phyloP scores from a whole-genome alignment of 2,797 vertebrate species.

The Epinephelus coioides region DNA sequence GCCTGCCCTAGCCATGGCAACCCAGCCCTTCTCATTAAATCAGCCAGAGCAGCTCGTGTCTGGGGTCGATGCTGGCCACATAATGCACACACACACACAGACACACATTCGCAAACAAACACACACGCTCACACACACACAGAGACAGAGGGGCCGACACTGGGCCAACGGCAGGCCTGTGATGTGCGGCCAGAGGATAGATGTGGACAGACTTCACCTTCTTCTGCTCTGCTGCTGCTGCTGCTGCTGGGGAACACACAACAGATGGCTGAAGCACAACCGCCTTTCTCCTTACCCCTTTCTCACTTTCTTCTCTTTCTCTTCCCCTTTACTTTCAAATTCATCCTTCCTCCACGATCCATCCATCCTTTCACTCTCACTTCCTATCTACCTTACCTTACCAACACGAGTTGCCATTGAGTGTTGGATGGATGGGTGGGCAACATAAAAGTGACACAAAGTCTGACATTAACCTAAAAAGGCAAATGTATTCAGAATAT shows the following conservation, averaged over 20 bases:
- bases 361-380: background rate
- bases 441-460: background rate
- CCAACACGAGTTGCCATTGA: background rate
- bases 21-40: slow-evolving; percentile 84
- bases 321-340: slow-evolving; percentile 14
- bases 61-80: slow-evolving; percentile 67
- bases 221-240: slow-evolving; percentile 85
- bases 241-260: slow-evolving; percentile 87
- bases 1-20: slow-evolving; percentile 65
- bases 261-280: slow-evolving; percentile 90
- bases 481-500: background rate
- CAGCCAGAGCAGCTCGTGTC: slow-evolving; percentile 76
- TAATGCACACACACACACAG: slow-evolving; percentile 45
- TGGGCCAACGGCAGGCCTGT: slow-evolving; percentile 80
- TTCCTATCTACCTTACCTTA: slow-evolving; percentile 50
- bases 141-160: slow-evolving; percentile 69
- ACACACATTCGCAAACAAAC: slow-evolving; percentile 27
- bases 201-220: slow-evolving; percentile 91
- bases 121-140: slow-evolving; percentile 32
- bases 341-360: background rate
- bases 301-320: slow-evolving; percentile 46
- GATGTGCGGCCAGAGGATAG: slow-evolving; percentile 85
- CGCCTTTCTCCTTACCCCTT: slow-evolving; percentile 75
- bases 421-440: background rate
- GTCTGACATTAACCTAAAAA: background rate